Evolutionary conservation across 2,797 vertebrate genomes (phyloP).

Genomic region (Synanceia verrucosa): DNA sequence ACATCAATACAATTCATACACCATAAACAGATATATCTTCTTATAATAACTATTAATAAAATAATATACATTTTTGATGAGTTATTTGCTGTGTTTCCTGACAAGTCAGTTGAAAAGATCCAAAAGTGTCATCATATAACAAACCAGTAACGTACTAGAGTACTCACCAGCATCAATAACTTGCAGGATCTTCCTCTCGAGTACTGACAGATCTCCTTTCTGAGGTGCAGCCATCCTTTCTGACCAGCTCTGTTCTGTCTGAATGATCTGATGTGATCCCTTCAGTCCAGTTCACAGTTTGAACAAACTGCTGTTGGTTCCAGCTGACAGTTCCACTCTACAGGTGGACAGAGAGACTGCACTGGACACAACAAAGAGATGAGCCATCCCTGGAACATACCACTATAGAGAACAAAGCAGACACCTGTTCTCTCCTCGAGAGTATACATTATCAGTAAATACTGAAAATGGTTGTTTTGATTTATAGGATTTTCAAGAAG

Average conservation of each 20-base stretch:
- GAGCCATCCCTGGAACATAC: conserved; percentile 36
- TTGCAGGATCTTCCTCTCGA: conserved; percentile 85
- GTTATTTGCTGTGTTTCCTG: no score
- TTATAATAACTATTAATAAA: no score
- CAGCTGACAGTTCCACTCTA: background rate
- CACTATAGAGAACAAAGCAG: conserved; percentile 6
- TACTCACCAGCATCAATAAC: conserved; percentile 84
- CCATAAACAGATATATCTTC: background rate
- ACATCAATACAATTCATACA: background rate
- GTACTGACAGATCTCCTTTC: conserved; percentile 82
- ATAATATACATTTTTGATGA: no score
- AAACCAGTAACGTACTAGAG: background rate
- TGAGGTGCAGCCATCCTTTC: conserved; percentile 77
- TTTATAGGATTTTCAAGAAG: background rate
- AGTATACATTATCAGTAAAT: background rate
- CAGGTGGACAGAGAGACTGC: background rate
- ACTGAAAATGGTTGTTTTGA: background rate
- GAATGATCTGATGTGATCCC: background rate
- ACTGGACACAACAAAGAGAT: background rate
- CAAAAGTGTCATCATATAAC: background rate
- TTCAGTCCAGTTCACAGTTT: background rate
- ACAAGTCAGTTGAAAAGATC: no score
- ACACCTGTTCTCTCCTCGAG: background rate
- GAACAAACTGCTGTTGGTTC: no score
- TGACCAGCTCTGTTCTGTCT: background rate